Evolutionary conservation across 2,888 invertebrate species (phyloP).

Genomic region (Lepidocyrtinus sp.): DNA sequence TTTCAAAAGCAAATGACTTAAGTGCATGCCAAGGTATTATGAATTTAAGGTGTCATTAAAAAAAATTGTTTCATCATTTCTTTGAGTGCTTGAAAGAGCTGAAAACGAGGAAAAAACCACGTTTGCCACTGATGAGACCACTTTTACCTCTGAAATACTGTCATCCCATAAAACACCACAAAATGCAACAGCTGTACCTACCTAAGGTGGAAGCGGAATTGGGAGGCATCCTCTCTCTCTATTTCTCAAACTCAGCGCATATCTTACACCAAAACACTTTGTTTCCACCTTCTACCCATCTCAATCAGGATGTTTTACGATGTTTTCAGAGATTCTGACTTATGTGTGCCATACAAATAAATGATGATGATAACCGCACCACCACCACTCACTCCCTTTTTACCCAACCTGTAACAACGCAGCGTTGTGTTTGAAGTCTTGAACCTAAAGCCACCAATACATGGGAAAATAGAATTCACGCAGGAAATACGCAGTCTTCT

Average conservation of each 20-base stretch:
- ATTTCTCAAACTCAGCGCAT: neutral
- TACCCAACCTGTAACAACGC: neutral
- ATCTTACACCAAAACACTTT: neutral
- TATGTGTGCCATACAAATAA: neutral
- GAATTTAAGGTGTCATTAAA: constrained; percentile 13
- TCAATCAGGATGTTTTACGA: neutral
- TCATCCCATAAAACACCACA: constrained; percentile 3
- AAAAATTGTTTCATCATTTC: no score
- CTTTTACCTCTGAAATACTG: neutral
- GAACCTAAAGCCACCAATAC: no score
- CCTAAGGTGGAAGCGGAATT: neutral
- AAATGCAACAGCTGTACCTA: neutral
- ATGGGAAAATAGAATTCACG: no score
- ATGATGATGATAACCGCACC: neutral
- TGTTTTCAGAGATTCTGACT: neutral
- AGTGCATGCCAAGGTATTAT: constrained; percentile 10
- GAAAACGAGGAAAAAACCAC: constrained; percentile 6
- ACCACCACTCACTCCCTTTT: neutral
- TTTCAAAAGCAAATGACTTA: neutral
- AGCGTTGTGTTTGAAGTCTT: no score
- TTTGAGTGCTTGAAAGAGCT: neutral
- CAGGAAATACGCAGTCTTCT: no score
- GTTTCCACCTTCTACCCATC: constrained; percentile 2
- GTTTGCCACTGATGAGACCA: constrained; percentile 15
- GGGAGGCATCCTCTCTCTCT: constrained; percentile 1